Base-by-base conservation (phyloP, 2,797 vertebrate genomes). In the Diglossa cyanea region DNA sequence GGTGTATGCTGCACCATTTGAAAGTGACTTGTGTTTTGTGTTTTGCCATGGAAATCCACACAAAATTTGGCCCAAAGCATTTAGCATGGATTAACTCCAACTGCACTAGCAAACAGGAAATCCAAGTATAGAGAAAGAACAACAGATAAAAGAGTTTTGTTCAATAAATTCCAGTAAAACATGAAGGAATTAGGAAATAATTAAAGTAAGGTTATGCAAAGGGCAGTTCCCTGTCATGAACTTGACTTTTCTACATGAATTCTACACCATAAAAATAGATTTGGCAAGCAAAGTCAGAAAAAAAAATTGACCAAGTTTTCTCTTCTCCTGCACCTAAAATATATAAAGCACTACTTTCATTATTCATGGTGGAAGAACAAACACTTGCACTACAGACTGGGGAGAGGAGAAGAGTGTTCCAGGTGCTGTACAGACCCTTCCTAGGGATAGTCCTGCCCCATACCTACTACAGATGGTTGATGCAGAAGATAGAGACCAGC, bases 41-140 rank as follows among this genome's bases (percentile, higher is more conserved):
- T 90, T 89, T 79, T 68, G 16, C 37, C 14, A 1, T 30, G 10
- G 42, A 61, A 79, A 83, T 39, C 9, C 42, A 18, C 2, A 13
- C 10, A 86, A 86, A 90, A 83, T 91, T 72, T 79, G 42, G 26
- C 35, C 28, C 42, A 87, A 75, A 65, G 7, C 30, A 82, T 17
- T 75, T 61, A 53, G 15, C 31, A 19, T 35, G n/a, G 33, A 42
- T 75, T 68, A 72, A 12, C 4, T 87, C 61, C 54, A 65, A 42
- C 26, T 65, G 16, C 24, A 75, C 13, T 10, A 85, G 20, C 11
- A 24, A 72, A 42, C 18, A 70, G 55, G 18, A 81, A 74, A 71
- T 74, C 28, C 37, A 86, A 39, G 10, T 39, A 54, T 3, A 57
- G 17, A 58, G 51, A 85, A 85, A 65, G 42, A 72, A 42, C 13